Evolutionary conservation across 2,113 vertebrate species (phyloP).

Genomic region (Ivindomyrus marchei): DNA sequence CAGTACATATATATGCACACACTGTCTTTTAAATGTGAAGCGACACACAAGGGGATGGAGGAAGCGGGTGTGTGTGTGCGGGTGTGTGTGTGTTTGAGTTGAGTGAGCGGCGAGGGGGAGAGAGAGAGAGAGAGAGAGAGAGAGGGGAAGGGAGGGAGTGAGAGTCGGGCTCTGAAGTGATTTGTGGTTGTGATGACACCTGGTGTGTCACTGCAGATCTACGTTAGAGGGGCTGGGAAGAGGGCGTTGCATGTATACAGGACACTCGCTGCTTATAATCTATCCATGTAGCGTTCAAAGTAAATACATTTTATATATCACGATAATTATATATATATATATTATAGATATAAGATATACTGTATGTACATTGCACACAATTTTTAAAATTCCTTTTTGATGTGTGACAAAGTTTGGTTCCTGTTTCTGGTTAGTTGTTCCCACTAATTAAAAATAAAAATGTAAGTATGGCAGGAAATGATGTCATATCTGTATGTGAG

Average conservation of each 20-base stretch:
- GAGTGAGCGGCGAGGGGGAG: neutral
- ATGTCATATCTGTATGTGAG: neutral
- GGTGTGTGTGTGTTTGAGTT: neutral
- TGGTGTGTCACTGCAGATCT: constrained; percentile 47
- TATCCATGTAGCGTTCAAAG: neutral
- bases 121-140: neutral
- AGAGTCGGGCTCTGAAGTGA: constrained; percentile 33
- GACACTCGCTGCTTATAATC: neutral
- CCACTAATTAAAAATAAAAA: neutral
- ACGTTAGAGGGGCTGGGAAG: constrained; percentile 34
- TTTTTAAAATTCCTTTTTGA: neutral
- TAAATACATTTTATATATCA: neutral
- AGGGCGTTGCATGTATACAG: neutral
- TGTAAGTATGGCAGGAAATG: neutral
- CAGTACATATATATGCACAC: neutral
- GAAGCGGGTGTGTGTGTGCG: neutral
- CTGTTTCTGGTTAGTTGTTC: neutral
- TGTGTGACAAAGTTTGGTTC: neutral
- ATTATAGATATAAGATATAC: neutral
- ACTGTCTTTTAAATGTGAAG: constrained; percentile 6
- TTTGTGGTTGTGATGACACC: constrained; percentile 53
- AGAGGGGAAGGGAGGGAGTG: constrained; percentile 16
- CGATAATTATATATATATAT: too few relatives aligned
- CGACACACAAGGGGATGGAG: neutral
- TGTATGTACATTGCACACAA: neutral